These are phyloP conservation scores for Apogon hyalosoma DNA, from an alignment of 2,797 vertebrate species.

Conservation along the genomic window DNA sequence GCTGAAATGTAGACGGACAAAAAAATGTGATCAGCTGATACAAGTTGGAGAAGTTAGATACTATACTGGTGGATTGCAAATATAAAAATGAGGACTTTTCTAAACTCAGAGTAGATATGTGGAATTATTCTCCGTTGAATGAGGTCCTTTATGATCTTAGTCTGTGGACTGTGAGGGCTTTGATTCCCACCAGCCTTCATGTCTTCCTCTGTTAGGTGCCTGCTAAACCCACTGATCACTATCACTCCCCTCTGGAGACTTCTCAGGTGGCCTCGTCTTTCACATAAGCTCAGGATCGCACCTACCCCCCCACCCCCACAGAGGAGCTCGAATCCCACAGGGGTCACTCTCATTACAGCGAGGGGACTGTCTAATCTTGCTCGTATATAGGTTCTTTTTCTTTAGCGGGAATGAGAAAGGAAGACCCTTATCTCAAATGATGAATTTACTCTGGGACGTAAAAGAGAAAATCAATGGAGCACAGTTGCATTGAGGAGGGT, in stretches of 20 bases:
- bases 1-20: no score
- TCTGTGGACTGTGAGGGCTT: slow-evolving; percentile 42
- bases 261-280: slow-evolving; percentile 69
- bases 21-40: no score
- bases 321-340: slow-evolving; percentile 49
- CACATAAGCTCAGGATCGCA: slow-evolving; percentile 58
- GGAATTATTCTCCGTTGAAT: slow-evolving; percentile 30
- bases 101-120: slow-evolving; percentile 17
- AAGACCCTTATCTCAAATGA: slow-evolving; percentile 76
- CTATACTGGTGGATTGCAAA: neutral
- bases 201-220: slow-evolving; percentile 42
- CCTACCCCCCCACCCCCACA: slow-evolving; percentile 1
- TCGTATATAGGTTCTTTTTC: slow-evolving; percentile 60
- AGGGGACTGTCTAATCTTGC: slow-evolving; percentile 66
- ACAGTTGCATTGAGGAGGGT: slow-evolving; percentile 33
- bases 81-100: slow-evolving; percentile 3
- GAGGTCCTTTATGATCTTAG: slow-evolving; percentile 35
- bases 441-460: slow-evolving; percentile 74
- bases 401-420: slow-evolving; percentile 60
- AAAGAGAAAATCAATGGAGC: slow-evolving; percentile 75
- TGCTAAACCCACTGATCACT: slow-evolving; percentile 71
- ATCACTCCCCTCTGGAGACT: slow-evolving; percentile 59
- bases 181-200: slow-evolving; percentile 49
- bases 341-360: slow-evolving; percentile 76
- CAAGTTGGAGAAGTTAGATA: neutral